These are phyloP conservation scores for Melipona bicolor DNA, from an alignment of 2,888 invertebrate genomes.

Conservation along the genomic window DNA sequence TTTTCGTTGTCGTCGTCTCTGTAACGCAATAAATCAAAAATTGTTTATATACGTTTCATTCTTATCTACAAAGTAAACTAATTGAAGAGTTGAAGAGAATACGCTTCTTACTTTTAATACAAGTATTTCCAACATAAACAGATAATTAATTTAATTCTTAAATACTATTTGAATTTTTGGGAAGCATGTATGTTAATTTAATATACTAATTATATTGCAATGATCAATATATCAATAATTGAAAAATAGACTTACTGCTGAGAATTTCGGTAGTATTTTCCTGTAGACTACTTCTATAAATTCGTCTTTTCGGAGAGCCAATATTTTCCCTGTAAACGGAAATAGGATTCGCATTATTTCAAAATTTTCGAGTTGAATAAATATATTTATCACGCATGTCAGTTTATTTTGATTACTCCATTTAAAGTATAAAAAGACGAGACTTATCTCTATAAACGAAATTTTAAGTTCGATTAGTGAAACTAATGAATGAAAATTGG, in stretches of 20 bases:
- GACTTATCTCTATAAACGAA: too few species aligned
- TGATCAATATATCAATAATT: neutral
- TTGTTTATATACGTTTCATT: neutral
- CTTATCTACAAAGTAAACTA: neutral
- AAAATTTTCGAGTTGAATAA: neutral
- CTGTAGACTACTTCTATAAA: conserved; percentile 84
- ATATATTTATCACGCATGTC: neutral
- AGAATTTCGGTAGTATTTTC: conserved; percentile 85
- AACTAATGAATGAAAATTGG: too few species aligned
- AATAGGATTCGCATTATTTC: neutral
- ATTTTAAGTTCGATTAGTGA: too few species aligned
- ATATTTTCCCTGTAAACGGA: conserved; percentile 87
- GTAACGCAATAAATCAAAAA: neutral
- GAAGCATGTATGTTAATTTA: neutral
- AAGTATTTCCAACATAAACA: neutral
- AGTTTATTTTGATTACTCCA: too few species aligned
- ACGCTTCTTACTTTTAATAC: too few species aligned
- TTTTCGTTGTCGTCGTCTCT: conserved; percentile 79
- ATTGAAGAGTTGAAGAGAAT: neutral
- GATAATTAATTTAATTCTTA: neutral
- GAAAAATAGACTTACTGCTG: conserved; percentile 82
- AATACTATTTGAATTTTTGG: neutral
- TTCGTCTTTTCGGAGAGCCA: conserved; percentile 87
- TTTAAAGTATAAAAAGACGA: too few species aligned
- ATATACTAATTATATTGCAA: neutral